Base-by-base conservation (phyloP, 2,113 vertebrate species). In the Hydrochoerus hydrochaeris region DNA sequence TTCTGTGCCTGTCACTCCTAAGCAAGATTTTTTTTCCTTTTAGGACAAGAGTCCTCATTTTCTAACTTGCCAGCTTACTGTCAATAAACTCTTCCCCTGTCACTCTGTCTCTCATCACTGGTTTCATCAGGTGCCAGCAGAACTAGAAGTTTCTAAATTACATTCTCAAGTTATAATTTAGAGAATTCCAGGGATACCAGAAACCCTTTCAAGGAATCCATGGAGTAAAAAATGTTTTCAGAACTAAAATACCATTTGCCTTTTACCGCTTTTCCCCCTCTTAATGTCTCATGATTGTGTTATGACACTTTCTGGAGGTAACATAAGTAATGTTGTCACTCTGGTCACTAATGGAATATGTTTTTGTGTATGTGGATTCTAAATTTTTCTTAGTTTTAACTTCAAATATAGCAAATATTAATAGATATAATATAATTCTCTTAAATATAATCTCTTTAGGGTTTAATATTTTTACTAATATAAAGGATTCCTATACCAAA, bases 301-400 rank as follows among this genome's bases (percentile, higher is more conserved):
- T 65, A 58, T 88, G 60, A 60, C 5, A 81, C 85, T 91, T 95
- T 49, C 10, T 57, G 44, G 38, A 91, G 20, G 32, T 28, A 58
- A 46, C 57, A 52, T 67, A 81, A 87, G 80, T 88, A 46, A 95
- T 54, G 17, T 60, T 5, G 63, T 83, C 26, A 80, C 6, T 69
- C 24, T 90, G 73, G 52, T 91, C 14, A 22, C 13, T 80, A 65
- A 62, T 85, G 35, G 38, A 82, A 86, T 73, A 28, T 24, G 85
- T 87, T 85, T 77, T 12, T 44, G 12, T 81, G 5, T 87, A 77
- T 5, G 46, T 30, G 1, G 44, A 1, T 77, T 82, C 91, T 54
- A 38, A 44, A 71, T 13, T 67, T 73, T 84, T 93, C n/a, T 67
- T 22, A 46, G 24, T 85, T 93, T 88, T 90, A 84, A 97, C 86